phyloP scores from a whole-genome alignment of 2,888 invertebrate species.

The Yponomeuta sedellus region DNA sequence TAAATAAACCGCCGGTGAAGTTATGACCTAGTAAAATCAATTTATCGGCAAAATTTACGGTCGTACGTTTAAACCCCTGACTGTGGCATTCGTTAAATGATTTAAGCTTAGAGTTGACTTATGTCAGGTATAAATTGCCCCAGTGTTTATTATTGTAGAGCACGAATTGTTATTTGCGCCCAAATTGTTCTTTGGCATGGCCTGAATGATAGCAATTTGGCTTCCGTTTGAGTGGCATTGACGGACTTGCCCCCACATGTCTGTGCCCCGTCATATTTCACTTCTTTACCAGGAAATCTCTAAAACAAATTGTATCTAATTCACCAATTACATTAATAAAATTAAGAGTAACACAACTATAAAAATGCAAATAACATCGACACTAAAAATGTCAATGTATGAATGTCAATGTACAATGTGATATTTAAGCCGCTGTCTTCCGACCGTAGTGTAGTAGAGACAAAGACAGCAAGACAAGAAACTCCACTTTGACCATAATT shows the following conservation, averaged over 20 bases:
- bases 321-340: too few relatives aligned
- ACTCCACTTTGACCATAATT: too few relatives aligned
- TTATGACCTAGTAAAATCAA: not conserved
- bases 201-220: not conserved
- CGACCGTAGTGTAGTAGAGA: too few relatives aligned
- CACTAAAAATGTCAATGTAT: too few relatives aligned
- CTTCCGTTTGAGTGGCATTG: not conserved
- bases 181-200: conserved; percentile 13
- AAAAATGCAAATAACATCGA: too few relatives aligned
- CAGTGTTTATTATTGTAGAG: conserved; percentile 5
- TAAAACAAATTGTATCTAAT: too few relatives aligned
- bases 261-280: too few relatives aligned
- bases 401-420: too few relatives aligned
- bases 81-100: not conserved
- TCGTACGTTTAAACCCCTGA: not conserved
- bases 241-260: not conserved
- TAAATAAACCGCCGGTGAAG: not conserved
- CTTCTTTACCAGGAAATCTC: too few relatives aligned
- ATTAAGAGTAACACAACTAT: too few relatives aligned
- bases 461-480: too few relatives aligned
- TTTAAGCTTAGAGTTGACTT: not conserved
- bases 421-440: too few relatives aligned
- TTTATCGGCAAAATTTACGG: not conserved
- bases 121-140: not conserved
- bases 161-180: conserved; percentile 8